Percentiles rank a stretch among this genome's conserved stretches.
Evolutionary conservation across 2,888 invertebrate genomes (phyloP).

Genomic region (Yponomeuta cagnagella): DNA sequence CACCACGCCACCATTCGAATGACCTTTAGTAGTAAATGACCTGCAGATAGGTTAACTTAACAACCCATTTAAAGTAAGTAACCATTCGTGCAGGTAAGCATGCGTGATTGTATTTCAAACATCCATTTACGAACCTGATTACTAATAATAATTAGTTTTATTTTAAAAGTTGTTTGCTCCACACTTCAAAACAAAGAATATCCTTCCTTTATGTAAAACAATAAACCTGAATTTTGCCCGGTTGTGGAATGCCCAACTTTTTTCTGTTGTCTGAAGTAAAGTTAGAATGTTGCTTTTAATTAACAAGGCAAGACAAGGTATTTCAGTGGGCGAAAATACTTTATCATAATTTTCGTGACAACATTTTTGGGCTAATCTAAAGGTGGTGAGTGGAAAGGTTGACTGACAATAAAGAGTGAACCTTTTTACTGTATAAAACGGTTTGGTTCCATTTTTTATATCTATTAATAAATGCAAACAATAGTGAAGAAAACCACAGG

Average conservation of each 20-base stretch:
- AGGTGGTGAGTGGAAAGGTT: no score
- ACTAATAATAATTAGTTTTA: background rate
- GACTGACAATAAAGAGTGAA: no score
- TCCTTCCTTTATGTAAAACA: background rate
- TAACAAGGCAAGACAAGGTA: background rate
- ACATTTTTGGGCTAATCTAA: background rate
- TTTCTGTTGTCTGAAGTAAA: background rate
- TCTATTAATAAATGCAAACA: no score
- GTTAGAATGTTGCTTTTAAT: constrained; percentile 2
- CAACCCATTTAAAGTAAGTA: background rate
- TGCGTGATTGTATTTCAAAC: constrained; percentile 3
- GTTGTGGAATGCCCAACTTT: background rate
- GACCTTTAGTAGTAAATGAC: no score
- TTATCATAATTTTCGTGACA: background rate
- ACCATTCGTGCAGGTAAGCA: background rate
- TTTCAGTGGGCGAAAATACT: background rate
- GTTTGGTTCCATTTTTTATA: no score
- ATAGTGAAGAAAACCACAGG: no score
- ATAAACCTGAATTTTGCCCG: background rate
- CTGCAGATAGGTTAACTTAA: no score
- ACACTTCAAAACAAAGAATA: background rate
- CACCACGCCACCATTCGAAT: no score
- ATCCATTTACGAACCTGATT: background rate
- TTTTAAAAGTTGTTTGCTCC: background rate
- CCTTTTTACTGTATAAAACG: no score